phyloP scores from a whole-genome alignment of 2,888 invertebrate species.

The Watsonalla cultraria region DNA sequence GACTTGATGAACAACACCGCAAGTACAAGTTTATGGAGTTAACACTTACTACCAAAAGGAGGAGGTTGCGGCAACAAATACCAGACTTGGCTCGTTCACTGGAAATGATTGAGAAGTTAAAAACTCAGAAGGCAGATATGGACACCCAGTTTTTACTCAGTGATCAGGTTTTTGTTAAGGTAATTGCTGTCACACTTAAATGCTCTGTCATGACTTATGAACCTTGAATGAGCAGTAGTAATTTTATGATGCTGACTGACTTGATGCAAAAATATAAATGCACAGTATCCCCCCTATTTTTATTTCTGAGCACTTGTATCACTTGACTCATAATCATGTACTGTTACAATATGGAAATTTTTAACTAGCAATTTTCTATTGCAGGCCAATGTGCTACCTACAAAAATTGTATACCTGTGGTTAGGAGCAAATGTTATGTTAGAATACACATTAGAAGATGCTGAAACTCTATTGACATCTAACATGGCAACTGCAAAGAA shows the following conservation, averaged over 20 bases:
- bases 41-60: conserved; percentile 91
- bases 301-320: too few relatives aligned
- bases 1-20: conserved; percentile 94
- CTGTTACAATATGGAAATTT: neutral
- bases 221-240: too few relatives aligned
- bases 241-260: too few relatives aligned
- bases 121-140: conserved; percentile 87
- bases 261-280: too few relatives aligned
- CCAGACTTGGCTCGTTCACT: conserved; percentile 96
- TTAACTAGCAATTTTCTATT: conserved; percentile 43
- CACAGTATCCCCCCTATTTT: too few relatives aligned
- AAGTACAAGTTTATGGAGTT: conserved; percentile 99
- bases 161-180: conserved; percentile 91
- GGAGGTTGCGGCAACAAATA: conserved; percentile 92
- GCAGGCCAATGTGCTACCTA: conserved; percentile 91
- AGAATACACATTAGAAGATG: conserved; percentile 95
- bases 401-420: conserved; percentile 92
- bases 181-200: conserved; percentile 25
- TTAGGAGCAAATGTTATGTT: conserved; percentile 97
- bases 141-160: conserved; percentile 95
- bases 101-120: conserved; percentile 93
- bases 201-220: too few relatives aligned
- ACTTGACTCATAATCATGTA: too few relatives aligned
- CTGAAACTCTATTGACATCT: conserved; percentile 88
- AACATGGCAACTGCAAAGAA: conserved; percentile 91